phyloP scores from a whole-genome alignment of 2,113 vertebrate species.

The Meriones unguiculatus region DNA sequence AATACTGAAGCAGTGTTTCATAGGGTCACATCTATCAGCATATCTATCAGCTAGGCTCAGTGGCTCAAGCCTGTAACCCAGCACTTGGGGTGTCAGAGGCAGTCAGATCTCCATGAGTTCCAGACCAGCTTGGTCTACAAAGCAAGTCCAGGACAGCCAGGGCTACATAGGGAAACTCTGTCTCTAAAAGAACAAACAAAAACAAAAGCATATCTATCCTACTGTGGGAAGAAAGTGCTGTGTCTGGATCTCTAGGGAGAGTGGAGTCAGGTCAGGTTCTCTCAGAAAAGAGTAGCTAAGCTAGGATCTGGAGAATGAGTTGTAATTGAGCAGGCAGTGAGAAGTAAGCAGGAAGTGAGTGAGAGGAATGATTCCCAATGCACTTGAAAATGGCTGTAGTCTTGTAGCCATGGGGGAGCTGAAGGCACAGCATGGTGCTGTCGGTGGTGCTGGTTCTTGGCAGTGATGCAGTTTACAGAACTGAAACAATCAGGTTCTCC shows the following conservation, averaged over 20 bases:
- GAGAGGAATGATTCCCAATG: neutral
- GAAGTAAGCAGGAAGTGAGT: neutral
- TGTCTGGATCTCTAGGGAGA: neutral
- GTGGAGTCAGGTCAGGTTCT: neutral
- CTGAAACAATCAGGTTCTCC: neutral
- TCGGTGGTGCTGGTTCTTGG: neutral
- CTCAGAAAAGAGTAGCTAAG: neutral
- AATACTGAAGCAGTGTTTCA: slow-evolving; percentile 6
- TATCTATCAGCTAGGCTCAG: neutral
- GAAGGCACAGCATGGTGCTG: fast-evolving
- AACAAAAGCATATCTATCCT: neutral
- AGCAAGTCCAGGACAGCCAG: too few species aligned
- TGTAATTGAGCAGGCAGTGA: neutral
- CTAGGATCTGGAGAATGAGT: neutral
- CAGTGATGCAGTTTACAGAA: neutral
- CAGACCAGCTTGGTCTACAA: too few species aligned
- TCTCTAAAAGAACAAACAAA: too few species aligned
- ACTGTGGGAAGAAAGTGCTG: neutral
- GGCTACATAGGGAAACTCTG: too few species aligned
- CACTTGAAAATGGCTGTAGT: fast-evolving
- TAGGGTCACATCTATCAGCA: neutral
- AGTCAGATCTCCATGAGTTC: too few species aligned
- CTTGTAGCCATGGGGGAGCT: neutral
- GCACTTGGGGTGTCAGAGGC: too few species aligned
- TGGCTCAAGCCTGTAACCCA: too few species aligned